phyloP scores from a whole-genome alignment of 2,888 invertebrate species.

The Microdon myrmicae region DNA sequence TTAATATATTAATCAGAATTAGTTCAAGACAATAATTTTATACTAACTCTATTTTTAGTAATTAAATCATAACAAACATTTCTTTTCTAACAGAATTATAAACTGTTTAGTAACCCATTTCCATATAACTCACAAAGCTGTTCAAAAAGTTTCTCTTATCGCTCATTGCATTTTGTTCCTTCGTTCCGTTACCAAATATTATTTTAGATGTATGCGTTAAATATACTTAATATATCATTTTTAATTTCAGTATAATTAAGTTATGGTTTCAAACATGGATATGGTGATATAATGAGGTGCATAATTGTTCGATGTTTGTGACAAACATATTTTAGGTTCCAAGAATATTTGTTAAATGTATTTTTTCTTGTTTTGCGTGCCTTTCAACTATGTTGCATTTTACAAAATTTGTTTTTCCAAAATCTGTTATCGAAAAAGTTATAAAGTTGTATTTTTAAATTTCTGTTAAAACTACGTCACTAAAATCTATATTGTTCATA shows the following conservation, averaged over 20 bases:
- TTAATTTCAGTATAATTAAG: constrained; percentile 22
- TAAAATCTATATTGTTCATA: constrained; percentile 13
- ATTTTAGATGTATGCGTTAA: constrained; percentile 20
- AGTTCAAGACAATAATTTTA: too few species aligned
- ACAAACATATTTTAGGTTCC: background rate
- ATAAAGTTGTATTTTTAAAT: constrained; percentile 13
- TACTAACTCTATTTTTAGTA: too few species aligned
- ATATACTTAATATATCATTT: constrained; percentile 33
- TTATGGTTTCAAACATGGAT: constrained; percentile 28
- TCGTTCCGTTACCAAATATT: background rate
- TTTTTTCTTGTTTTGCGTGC: background rate
- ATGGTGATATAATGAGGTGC: constrained; percentile 37
- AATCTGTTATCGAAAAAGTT: constrained; percentile 15
- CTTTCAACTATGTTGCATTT: constrained; percentile 1
- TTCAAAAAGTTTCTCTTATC: constrained; percentile 5
- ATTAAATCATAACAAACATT: too few species aligned
- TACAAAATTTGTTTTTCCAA: constrained; percentile 3
- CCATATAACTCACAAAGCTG: too few species aligned
- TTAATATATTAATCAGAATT: too few species aligned
- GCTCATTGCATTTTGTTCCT: background rate
- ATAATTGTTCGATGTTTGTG: constrained; percentile 13
- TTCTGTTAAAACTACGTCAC: constrained; percentile 5
- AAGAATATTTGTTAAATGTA: constrained; percentile 1
- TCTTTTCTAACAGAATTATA: too few species aligned
- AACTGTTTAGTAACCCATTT: too few species aligned